Evolutionary conservation across 2,113 vertebrate species (phyloP).

Genomic region (Piliocolobus tephrosceles): DNA sequence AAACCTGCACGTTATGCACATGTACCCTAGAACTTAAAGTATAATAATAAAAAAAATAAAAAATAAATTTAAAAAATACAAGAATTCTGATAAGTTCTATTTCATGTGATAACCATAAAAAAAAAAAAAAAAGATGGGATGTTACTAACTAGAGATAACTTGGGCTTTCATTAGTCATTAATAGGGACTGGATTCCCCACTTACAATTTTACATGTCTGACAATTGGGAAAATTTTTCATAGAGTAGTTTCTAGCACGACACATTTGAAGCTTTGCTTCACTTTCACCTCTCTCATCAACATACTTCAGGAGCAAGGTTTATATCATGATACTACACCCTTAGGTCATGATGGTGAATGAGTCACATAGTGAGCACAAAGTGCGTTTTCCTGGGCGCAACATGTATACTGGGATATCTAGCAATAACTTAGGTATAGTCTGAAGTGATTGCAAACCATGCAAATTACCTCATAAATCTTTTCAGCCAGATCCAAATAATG

Average conservation of each 20-base stretch:
- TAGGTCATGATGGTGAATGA: neutral
- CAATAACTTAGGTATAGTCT: neutral
- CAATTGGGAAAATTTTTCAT: neutral
- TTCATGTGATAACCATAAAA: neutral
- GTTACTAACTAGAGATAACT: neutral
- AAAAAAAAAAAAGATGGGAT: neutral
- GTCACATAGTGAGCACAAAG: neutral
- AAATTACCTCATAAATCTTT: neutral
- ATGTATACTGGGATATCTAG: neutral
- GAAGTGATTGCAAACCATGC: neutral
- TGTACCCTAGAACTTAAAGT: too few species aligned
- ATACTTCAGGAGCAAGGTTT: neutral
- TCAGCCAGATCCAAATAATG: neutral
- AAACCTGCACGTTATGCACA: too few species aligned
- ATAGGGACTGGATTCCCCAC: neutral
- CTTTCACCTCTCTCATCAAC: neutral
- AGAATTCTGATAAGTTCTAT: neutral
- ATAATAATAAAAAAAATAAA: too few species aligned
- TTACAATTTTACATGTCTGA: neutral
- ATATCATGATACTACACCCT: too few species aligned
- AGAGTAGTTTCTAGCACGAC: neutral
- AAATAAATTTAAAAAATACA: too few species aligned
- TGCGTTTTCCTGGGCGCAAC: neutral
- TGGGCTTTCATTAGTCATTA: neutral
- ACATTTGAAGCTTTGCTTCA: neutral